These are phyloP conservation scores for Phainopepla nitens DNA, from an alignment of 2,113 vertebrate genomes.

Conservation along the genomic window DNA sequence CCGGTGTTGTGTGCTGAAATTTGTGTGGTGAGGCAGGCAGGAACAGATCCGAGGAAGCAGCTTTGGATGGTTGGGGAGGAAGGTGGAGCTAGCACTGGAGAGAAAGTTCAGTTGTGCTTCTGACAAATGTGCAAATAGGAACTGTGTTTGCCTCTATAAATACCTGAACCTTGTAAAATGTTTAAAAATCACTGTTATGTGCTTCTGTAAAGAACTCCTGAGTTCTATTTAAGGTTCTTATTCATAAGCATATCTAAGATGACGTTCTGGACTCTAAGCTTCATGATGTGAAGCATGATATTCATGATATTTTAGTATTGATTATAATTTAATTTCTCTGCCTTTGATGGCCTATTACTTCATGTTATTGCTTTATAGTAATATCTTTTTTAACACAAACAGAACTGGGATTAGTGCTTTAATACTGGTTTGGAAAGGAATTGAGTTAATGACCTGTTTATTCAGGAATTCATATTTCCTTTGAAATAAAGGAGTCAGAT, in stretches of 20 bases:
- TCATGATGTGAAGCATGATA: not conserved
- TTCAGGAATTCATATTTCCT: not conserved
- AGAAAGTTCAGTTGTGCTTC: not conserved
- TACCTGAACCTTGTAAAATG: not conserved
- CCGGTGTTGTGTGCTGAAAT: not conserved
- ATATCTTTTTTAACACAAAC: not conserved
- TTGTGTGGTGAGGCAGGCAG: not conserved
- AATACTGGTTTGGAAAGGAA: not conserved
- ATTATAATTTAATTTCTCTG: not conserved
- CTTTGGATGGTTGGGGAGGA: not conserved
- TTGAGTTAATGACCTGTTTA: not conserved
- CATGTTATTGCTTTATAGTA: not conserved
- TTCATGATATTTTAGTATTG: not conserved
- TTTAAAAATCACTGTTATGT: not conserved
- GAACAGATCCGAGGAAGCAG: not conserved
- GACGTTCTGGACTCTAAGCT: not conserved
- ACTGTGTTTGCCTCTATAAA: not conserved
- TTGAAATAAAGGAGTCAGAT: not conserved
- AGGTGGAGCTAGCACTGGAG: not conserved
- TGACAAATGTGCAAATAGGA: not conserved
- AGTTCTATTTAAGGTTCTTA: not conserved
- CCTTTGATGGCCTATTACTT: not conserved
- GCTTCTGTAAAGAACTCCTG: not conserved
- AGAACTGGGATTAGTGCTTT: not conserved
- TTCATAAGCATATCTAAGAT: not conserved